A percentile compares a stretch with the other conserved stretches of the same genome.
Conservation (phyloP, 2,888 invertebrate genomes). For the Electrophaes corylata region DNA sequence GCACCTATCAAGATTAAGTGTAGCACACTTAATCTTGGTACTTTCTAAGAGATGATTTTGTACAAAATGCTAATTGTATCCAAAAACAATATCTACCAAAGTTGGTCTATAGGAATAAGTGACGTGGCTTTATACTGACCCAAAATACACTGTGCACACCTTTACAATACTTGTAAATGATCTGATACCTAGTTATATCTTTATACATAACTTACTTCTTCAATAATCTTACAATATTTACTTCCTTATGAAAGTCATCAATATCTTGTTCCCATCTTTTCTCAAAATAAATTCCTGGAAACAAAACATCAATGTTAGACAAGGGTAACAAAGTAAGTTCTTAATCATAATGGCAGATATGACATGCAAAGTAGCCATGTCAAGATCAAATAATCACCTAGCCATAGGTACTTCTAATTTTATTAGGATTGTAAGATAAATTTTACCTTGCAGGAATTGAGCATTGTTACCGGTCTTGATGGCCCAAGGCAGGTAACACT, state of each 20-base stretch:
- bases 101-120: no score
- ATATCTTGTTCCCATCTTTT: slow-evolving; percentile 96
- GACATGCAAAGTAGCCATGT: no score
- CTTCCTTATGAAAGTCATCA: slow-evolving; percentile 90
- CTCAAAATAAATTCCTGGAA: slow-evolving; percentile 91
- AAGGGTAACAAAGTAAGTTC: background rate
- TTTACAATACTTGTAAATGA: no score
- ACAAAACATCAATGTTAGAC: slow-evolving; percentile 3
- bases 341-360: no score
- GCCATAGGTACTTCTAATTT: background rate
- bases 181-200: background rate
- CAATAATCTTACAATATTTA: slow-evolving; percentile 87
- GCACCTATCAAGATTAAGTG: no score
- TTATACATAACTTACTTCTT: slow-evolving; percentile 41
- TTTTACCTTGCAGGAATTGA: slow-evolving; percentile 89
- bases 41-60: no score
- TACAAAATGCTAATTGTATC: no score
- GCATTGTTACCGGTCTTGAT: slow-evolving; percentile 89
- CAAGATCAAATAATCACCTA: background rate
- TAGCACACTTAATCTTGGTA: no score
- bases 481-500: slow-evolving; percentile 94
- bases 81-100: no score
- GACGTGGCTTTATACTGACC: no score
- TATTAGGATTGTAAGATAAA: background rate
- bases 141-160: no score